A percentile compares a stretch with the other conserved stretches of the same genome.
phyloP scores from a whole-genome alignment of 2,888 invertebrate genomes.

The Syrphus vitripennis region DNA sequence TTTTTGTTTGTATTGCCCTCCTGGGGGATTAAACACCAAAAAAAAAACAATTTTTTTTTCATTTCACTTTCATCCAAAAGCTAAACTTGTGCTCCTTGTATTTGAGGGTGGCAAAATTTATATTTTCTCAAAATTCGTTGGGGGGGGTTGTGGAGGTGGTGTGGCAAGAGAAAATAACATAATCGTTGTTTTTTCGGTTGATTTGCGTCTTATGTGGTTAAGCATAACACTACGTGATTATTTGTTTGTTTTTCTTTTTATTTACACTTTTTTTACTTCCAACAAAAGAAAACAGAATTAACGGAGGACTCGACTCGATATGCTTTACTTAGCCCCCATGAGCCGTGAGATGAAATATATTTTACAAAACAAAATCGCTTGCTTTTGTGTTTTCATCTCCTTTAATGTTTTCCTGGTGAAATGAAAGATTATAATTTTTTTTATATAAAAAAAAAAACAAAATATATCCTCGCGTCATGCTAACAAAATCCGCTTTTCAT shows the following conservation, averaged over 20 bases:
- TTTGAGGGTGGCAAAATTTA: background rate
- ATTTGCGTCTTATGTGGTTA: slow-evolving; percentile 16
- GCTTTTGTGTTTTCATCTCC: background rate
- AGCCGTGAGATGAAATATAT: background rate
- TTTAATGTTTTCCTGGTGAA: background rate
- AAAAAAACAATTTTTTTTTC: background rate
- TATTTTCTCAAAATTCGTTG: background rate
- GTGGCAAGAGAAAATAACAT: background rate
- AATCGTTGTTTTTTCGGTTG: slow-evolving; percentile 11
- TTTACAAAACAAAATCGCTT: background rate
- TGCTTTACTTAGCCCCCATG: background rate
- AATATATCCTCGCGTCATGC: background rate
- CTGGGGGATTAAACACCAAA: background rate
- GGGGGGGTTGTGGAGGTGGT: background rate
- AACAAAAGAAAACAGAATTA: slow-evolving; percentile 51
- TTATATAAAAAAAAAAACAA: background rate
- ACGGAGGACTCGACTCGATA: slow-evolving; percentile 27
- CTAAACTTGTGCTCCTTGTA: background rate
- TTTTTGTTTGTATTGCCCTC: background rate
- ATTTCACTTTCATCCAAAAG: background rate
- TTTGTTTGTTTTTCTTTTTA: slow-evolving; percentile 42
- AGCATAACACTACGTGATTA: background rate
- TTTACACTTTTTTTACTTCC: slow-evolving; percentile 11
- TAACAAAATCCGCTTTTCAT: background rate
- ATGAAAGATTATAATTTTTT: too few species aligned